Conservation (phyloP, 2,797 vertebrate genomes). For the Prunella strophiata region DNA sequence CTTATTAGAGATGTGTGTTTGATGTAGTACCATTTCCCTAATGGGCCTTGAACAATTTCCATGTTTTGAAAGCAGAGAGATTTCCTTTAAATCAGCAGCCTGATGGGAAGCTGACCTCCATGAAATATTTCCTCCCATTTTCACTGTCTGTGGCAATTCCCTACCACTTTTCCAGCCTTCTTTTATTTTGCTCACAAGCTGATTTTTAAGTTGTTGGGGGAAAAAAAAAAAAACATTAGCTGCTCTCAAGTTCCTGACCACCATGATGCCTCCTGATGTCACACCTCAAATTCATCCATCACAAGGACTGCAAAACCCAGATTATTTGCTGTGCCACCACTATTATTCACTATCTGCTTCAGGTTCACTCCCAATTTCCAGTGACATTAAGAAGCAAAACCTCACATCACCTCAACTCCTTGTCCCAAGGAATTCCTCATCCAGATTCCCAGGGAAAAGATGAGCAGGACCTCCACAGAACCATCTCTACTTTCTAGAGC, state of each 20-base stretch:
- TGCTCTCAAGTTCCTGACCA: not conserved
- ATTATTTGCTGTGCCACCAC: not conserved
- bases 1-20: conserved; percentile 37
- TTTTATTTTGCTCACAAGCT: accelerated
- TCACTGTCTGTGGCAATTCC: not conserved
- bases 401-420: not conserved
- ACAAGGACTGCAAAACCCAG: not conserved
- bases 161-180: not conserved
- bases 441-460: not conserved
- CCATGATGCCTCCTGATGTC: not conserved
- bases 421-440: not conserved
- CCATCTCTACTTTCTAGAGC: not conserved
- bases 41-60: conserved; percentile 62
- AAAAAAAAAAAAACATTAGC: not conserved
- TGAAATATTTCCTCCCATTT: conserved; percentile 34
- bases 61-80: conserved; percentile 39
- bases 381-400: not conserved
- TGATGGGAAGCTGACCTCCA: conserved; percentile 32
- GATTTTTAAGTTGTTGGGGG: not conserved
- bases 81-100: conserved; percentile 22
- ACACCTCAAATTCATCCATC: not conserved
- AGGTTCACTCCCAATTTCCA: not conserved
- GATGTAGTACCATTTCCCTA: conserved; percentile 61
- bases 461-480: not conserved
- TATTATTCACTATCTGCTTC: not conserved